Evolutionary conservation across 2,113 vertebrate species (phyloP), one percentile per base, ranked within the genome.

Genomic region (Istiophorus platypterus): DNA sequence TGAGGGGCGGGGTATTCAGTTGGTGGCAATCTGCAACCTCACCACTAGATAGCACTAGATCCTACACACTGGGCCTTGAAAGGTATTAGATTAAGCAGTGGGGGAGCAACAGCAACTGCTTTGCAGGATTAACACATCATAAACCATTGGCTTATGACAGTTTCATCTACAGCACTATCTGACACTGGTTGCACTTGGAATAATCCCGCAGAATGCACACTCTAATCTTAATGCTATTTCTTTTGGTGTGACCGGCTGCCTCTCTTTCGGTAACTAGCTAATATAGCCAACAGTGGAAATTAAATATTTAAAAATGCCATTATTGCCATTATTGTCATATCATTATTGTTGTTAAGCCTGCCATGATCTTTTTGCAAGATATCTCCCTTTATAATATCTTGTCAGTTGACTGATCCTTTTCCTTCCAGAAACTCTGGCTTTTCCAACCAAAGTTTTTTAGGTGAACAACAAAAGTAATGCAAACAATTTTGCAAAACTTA

Each of bases 121-220:
- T 39, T 69, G 37, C 71, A 83, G 73, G 80, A 90, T 88, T 79
- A 87, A 66, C 63, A 77, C 26, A 42, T 22, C 20, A 73, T 77
- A 71, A 71, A 56, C 18, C 54, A 61, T 34, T 29, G 52, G 59
- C 3, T 86, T 86, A 79, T 14, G 42, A 82, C 56, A 73, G 70
- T 54, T 78, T 67, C 52, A 80, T 24, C 58, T 66, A 76, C 72
- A 76, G 69, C 26, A 2, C 29, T 76, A 37, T 51, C 51, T 78
- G 62, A 70, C 15, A 59, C 42, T 24, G 29, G 7, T 27, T 66
- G 34, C 52, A 71, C 22, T 75, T 69, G 17, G 76, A 76, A 45
- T 80, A 82, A 85, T 85, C 78, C 72, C 66, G 39, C 52, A 70
- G 39, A n/a, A 70, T 49, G 29, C 18, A n/a, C 41, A 29, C 41